phyloP scores from a whole-genome alignment of 2,888 invertebrate genomes.

The Drosophila recens region DNA sequence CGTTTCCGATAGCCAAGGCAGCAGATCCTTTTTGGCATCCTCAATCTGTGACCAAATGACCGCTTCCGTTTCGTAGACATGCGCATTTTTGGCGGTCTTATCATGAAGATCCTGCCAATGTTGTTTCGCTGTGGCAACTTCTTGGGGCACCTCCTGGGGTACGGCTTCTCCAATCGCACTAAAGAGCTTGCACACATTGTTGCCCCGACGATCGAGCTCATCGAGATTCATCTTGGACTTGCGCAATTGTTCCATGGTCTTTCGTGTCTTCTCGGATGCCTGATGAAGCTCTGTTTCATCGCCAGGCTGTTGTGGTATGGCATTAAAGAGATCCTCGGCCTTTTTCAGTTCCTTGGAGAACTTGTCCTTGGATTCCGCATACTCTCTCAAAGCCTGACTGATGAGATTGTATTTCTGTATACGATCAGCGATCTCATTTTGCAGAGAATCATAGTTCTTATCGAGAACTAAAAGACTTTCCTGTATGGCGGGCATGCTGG shows the following conservation, averaged over 20 bases:
- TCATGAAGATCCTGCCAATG: slow-evolving; percentile 91
- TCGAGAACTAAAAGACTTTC: slow-evolving; percentile 92
- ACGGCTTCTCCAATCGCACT: slow-evolving; percentile 86
- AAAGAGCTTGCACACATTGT: slow-evolving; percentile 85
- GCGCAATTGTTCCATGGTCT: slow-evolving; percentile 90
- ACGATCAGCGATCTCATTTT: slow-evolving; percentile 90
- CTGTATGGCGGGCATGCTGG: slow-evolving; percentile 92
- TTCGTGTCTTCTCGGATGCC: slow-evolving; percentile 91
- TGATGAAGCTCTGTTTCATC: slow-evolving; percentile 91
- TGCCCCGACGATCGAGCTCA: slow-evolving; percentile 91
- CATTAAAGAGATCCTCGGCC: slow-evolving; percentile 88
- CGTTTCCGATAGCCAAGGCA: slow-evolving; percentile 93
- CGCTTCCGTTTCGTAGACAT: slow-evolving; percentile 93
- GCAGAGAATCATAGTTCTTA: slow-evolving; percentile 92
- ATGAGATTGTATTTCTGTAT: slow-evolving; percentile 91
- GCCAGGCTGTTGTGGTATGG: slow-evolving; percentile 89
- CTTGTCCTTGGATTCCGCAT: slow-evolving; percentile 90
- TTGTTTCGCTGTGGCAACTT: slow-evolving; percentile 87
- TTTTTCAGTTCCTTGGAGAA: slow-evolving; percentile 90
- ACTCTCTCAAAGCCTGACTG: slow-evolving; percentile 90
- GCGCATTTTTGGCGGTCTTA: slow-evolving; percentile 90
- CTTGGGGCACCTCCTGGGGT: slow-evolving; percentile 84
- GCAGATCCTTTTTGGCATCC: slow-evolving; percentile 92
- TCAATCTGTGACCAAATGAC: slow-evolving; percentile 97
- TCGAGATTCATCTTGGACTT: slow-evolving; percentile 91